These are phyloP conservation scores for Empidonax alnorum DNA, from an alignment of 2,113 vertebrate genomes.

Conservation along the genomic window DNA sequence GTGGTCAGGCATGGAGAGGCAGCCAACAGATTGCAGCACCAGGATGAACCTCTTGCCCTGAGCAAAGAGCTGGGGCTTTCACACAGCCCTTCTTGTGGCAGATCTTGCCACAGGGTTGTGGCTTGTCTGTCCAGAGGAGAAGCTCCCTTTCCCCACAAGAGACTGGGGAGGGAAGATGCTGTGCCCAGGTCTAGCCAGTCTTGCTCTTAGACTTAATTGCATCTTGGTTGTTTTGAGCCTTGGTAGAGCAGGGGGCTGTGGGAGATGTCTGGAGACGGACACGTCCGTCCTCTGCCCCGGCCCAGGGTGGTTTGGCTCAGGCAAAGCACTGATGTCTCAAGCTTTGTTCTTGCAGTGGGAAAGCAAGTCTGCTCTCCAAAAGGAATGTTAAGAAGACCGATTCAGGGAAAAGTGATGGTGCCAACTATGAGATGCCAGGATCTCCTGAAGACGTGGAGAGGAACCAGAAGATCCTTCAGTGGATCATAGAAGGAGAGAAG, in stretches of 20 bases:
- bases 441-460: slow-evolving; percentile 86
- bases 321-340: slow-evolving; percentile 2
- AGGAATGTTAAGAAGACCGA: slow-evolving; percentile 86
- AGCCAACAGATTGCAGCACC: not conserved
- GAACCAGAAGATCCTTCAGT: slow-evolving; percentile 96
- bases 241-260: not conserved
- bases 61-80: not conserved
- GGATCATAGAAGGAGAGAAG: slow-evolving; percentile 96
- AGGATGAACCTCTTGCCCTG: not conserved
- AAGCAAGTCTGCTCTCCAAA: slow-evolving; percentile 81
- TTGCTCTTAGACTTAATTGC: not conserved
- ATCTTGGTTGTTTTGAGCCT: not conserved
- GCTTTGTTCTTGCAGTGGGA: slow-evolving; percentile 80
- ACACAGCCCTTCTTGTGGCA: not conserved
- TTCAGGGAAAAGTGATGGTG: slow-evolving; percentile 74
- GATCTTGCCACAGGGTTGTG: fast-evolving
- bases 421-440: slow-evolving; percentile 79
- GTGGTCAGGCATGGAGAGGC: not conserved
- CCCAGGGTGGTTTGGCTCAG: not conserved
- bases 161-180: not conserved
- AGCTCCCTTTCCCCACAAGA: not conserved
- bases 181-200: not conserved
- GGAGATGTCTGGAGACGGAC: not conserved
- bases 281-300: not conserved
- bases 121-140: not conserved